phyloP scores from a whole-genome alignment of 1,140 invertebrate species.

The Heliconius hermathena region DNA sequence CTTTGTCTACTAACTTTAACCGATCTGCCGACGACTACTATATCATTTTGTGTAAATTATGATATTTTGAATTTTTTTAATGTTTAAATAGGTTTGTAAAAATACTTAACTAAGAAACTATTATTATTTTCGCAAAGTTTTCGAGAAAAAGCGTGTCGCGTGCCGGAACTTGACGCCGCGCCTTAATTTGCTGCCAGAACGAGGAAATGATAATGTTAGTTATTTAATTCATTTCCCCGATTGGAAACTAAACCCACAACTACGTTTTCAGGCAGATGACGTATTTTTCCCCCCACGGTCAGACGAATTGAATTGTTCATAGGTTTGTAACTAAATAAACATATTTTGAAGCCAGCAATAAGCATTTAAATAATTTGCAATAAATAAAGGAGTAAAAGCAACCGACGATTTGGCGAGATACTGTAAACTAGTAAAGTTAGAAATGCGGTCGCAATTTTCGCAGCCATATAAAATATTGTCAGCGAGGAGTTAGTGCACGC shows the following conservation, averaged over 20 bases:
- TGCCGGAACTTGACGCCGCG: neutral
- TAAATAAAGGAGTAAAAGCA: too few relatives aligned
- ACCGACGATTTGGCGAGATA: slow-evolving; percentile 35
- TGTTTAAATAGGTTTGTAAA: neutral
- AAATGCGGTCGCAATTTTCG: slow-evolving; percentile 68
- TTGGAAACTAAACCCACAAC: neutral
- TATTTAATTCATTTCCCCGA: neutral
- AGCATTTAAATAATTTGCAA: neutral
- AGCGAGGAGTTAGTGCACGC: slow-evolving; percentile 46
- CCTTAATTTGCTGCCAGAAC: neutral
- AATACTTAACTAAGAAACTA: too few relatives aligned
- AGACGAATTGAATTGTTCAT: too few relatives aligned
- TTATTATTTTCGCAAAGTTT: too few relatives aligned
- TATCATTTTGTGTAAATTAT: too few relatives aligned
- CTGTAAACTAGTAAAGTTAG: slow-evolving; percentile 74
- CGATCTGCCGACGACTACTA: too few relatives aligned
- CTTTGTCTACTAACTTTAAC: too few relatives aligned
- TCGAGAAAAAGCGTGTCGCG: too few relatives aligned
- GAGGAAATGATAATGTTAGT: neutral
- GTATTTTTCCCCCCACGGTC: too few relatives aligned
- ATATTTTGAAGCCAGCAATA: too few relatives aligned
- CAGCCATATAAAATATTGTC: slow-evolving; percentile 73
- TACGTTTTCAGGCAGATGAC: too few relatives aligned
- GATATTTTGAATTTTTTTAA: neutral
- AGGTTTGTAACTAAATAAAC: too few relatives aligned